A percentile compares a stretch with the other conserved stretches of the same genome.
Conservation (phyloP, 2,888 invertebrate genomes). For the Leptarthrus brevirostris region DNA sequence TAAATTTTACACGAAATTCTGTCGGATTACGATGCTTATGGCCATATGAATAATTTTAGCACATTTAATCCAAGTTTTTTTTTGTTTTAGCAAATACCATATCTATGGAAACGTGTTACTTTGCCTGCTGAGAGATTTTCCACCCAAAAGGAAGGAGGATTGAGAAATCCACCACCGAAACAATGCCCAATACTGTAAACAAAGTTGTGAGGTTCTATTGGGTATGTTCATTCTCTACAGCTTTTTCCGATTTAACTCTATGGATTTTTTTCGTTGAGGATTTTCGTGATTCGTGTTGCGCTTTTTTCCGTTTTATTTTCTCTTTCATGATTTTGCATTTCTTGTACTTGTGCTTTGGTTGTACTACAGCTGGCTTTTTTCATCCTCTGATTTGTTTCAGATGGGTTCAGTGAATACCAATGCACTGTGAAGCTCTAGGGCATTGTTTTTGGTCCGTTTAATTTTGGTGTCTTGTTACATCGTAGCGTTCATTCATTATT, state of each 20-base stretch:
- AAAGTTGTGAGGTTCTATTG: conserved; percentile 36
- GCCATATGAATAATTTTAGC: neutral
- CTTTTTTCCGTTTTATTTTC: conserved; percentile 2
- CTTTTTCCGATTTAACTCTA: conserved; percentile 22
- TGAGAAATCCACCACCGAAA: conserved; percentile 52
- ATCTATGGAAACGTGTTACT: neutral
- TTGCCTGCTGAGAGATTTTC: conserved; percentile 49
- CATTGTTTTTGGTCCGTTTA: conserved; percentile 58
- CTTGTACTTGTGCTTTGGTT: neutral
- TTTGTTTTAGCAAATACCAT: no score
- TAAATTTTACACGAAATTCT: neutral
- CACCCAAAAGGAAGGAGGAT: conserved; percentile 53
- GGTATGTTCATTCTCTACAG: conserved; percentile 35
- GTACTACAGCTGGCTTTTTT: neutral
- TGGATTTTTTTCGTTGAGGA: neutral
- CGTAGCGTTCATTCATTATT: conserved; percentile 25
- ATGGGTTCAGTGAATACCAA: conserved; percentile 50
- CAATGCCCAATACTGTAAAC: conserved; percentile 50
- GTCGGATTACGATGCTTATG: neutral
- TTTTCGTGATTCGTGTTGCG: conserved; percentile 23
- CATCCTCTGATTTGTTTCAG: conserved; percentile 31
- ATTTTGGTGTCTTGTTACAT: conserved; percentile 56
- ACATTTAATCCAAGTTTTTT: no score
- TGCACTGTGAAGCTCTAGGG: conserved; percentile 57
- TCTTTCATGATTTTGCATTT: neutral